Percentiles rank a stretch among this genome's conserved stretches.
phyloP scores from a whole-genome alignment of 1,140 invertebrate genomes.

The Lerema accius region DNA sequence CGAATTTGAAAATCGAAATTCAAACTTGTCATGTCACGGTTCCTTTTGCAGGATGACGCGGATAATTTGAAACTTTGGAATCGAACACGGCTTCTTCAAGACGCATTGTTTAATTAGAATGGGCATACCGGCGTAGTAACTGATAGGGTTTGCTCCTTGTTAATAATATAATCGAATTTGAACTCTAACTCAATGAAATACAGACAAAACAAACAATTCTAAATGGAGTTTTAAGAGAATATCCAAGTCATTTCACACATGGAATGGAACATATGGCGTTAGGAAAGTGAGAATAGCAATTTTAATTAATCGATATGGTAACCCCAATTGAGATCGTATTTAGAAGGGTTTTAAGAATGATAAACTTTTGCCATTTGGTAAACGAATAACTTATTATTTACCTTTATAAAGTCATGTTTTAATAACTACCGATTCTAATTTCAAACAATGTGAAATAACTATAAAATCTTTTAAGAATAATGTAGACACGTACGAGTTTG shows the following conservation, averaged over 20 bases:
- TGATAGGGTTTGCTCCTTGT: slow-evolving; percentile 33
- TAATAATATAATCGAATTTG: slow-evolving; percentile 6
- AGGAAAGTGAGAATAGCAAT: slow-evolving; percentile 30
- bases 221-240: slow-evolving; percentile 41
- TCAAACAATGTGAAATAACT: too few species aligned
- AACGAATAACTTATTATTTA: too few species aligned
- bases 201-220: slow-evolving; percentile 1
- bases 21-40: slow-evolving; percentile 60
- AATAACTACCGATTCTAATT: too few species aligned
- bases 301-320: slow-evolving; percentile 38
- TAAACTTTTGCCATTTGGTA: too few species aligned
- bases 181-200: slow-evolving; percentile 7
- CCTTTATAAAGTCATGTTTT: too few species aligned
- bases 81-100: slow-evolving; percentile 54
- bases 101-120: slow-evolving; percentile 65
- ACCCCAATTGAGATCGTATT: slow-evolving; percentile 22
- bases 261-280: slow-evolving; percentile 45
- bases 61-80: slow-evolving; percentile 52
- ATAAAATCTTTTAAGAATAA: too few species aligned
- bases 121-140: slow-evolving; percentile 54
- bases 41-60: slow-evolving; percentile 53
- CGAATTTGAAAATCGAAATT: slow-evolving; percentile 62
- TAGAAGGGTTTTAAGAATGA: slow-evolving; percentile 5
- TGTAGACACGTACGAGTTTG: too few species aligned
- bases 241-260: slow-evolving; percentile 55